A percentile compares a stretch with the other conserved stretches of the same genome.
These are phyloP conservation scores for Brachystomella parvula DNA, from an alignment of 1,140 invertebrate genomes.

Conservation along the genomic window DNA sequence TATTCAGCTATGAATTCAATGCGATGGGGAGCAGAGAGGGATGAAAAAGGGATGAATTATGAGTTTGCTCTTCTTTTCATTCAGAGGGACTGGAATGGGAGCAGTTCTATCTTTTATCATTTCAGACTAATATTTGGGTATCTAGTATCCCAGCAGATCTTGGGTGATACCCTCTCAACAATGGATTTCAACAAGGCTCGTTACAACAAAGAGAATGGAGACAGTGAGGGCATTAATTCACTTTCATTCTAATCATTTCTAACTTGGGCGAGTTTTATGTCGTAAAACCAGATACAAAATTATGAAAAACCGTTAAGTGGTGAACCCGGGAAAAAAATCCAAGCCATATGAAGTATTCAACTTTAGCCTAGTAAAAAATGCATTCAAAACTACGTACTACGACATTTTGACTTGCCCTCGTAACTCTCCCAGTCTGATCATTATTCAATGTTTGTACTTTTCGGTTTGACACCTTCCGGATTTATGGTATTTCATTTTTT, in stretches of 20 bases:
- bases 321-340: neutral
- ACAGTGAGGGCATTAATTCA: too few relatives aligned
- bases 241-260: neutral
- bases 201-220: neutral
- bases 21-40: neutral
- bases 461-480: conserved; percentile 35
- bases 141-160: neutral
- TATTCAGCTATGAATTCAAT: neutral
- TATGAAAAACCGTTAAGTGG: too few relatives aligned
- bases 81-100: neutral
- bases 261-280: neutral
- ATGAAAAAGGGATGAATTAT: neutral
- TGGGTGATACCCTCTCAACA: neutral
- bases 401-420: neutral
- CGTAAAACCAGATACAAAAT: neutral
- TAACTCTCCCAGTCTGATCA: conserved; percentile 19
- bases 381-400: too few relatives aligned
- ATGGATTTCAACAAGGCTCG: neutral
- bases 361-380: neutral
- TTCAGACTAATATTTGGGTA: neutral
- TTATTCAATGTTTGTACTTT: conserved; percentile 36
- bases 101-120: neutral
- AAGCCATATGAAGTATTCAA: neutral
- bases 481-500: conserved; percentile 29
- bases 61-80: neutral